A percentile compares a stretch with the other conserved stretches of the same genome.
phyloP scores from a whole-genome alignment of 2,888 invertebrate genomes.

The Metallyticus violacea region DNA sequence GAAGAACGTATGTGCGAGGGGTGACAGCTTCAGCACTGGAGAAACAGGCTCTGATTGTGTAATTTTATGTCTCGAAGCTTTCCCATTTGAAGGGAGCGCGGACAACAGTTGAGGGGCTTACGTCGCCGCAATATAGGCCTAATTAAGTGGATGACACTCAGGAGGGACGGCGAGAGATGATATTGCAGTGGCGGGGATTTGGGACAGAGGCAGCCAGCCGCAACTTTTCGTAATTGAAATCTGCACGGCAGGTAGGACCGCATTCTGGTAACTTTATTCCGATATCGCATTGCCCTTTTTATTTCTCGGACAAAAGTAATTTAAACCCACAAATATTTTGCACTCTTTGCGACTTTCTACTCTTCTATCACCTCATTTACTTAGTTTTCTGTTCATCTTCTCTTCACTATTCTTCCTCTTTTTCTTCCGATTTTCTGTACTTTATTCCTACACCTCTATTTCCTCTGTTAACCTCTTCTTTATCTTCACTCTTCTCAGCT shows the following conservation, averaged over 20 bases:
- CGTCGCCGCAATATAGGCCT: constrained; percentile 18
- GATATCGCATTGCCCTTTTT: not conserved
- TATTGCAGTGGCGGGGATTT: constrained; percentile 3
- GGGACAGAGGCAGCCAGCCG: not conserved
- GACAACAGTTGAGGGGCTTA: not conserved
- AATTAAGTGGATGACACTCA: constrained; percentile 23
- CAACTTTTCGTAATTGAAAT: constrained; percentile 29
- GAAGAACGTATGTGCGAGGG: not conserved
- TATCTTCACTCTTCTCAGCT: no score
- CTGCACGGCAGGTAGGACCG: not conserved
- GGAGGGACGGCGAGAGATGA: not conserved
- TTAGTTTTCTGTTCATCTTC: no score
- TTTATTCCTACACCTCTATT: no score
- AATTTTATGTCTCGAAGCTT: not conserved
- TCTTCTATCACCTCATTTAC: no score
- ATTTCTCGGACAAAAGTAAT: not conserved
- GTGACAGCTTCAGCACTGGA: not conserved
- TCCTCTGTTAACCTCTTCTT: no score
- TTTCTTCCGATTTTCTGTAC: no score
- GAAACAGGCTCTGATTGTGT: not conserved
- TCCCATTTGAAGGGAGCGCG: not conserved
- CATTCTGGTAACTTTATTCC: not conserved
- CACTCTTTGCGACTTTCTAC: not conserved
- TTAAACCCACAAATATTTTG: not conserved
- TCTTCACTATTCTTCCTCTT: no score